Evolutionary conservation across 2,113 vertebrate genomes (phyloP), one percentile per base, ranked within the genome.

Genomic region (Nyctibius bracteatus): DNA sequence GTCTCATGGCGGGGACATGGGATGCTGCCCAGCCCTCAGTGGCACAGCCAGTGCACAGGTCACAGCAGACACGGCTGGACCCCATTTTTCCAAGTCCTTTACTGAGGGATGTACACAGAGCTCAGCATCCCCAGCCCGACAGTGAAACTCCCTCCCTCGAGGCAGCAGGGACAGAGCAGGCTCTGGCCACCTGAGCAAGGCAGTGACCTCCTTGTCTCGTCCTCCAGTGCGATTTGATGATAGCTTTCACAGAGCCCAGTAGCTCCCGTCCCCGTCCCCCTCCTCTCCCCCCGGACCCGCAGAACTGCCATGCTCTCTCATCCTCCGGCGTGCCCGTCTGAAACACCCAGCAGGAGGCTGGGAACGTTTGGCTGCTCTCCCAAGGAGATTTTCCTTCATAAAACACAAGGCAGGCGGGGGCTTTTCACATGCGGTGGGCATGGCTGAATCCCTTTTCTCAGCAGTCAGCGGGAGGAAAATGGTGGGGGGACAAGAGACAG

Each of bases 301-400:
- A 41, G 81, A 43, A 30, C 93, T 3, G 52, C 82, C 8, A 3
- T 86, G 86, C 86, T 86, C 93, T 78, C 31, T 1, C 86, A 89
- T 80, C 87, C 86, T 35, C 83, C 79, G 20, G 79, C 57, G 0
- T 44, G 30, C 82, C 89, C 21, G 58, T 74, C 94, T 94, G 27
- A 95, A 96, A 51, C 90, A 67, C 91, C 54, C 94, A 96, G 89
- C 93, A 22, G 95, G 96, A 96, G 94, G 93, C 94, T 96, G 90
- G 94, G 93, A 96, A 96, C 67, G 30, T 94, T 93, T 92, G 90
- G 93, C 96, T 90, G 90, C 93, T 96, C 96, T 96, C 94, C 95
- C 95, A 86, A 74, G 92, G 94, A 92, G 92, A 83, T 96, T 96
- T 96, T 86, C 80, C 95, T 96, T 83, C 96, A 92, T 81, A 78